Evolutionary conservation across 2,888 invertebrate species (phyloP).

Genomic region (Glaucopsyche alexis): DNA sequence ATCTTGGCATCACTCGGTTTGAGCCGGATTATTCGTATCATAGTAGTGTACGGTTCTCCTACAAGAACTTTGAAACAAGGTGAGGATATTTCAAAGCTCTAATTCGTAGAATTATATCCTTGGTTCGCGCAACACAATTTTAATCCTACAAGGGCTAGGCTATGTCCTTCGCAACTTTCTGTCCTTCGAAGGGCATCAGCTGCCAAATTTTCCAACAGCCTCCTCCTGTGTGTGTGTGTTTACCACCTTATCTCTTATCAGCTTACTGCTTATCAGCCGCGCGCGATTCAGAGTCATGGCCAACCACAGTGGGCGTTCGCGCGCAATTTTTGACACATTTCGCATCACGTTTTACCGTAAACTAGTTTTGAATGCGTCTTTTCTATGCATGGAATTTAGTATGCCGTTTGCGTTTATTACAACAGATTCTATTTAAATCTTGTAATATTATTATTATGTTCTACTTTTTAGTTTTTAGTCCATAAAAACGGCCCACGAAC

Average conservation of each 20-base stretch:
- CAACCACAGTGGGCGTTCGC: background rate
- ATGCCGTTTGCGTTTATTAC: background rate
- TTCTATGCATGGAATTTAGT: background rate
- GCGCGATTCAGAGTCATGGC: background rate
- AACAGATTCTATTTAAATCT: too few relatives aligned
- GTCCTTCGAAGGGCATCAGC: background rate
- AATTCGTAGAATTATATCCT: background rate
- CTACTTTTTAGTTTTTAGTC: too few relatives aligned
- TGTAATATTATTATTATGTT: too few relatives aligned
- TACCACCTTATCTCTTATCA: conserved; percentile 1
- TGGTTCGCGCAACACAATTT: background rate
- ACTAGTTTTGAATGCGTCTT: background rate
- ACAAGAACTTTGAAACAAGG: background rate
- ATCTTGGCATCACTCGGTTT: background rate
- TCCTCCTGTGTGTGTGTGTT: background rate
- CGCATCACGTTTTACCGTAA: background rate
- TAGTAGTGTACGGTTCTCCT: background rate
- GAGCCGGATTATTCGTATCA: too few relatives aligned
- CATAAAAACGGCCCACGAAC: too few relatives aligned
- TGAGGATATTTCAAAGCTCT: background rate
- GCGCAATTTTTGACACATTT: background rate
- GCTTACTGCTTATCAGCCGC: background rate
- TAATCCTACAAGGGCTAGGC: background rate
- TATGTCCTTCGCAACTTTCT: background rate
- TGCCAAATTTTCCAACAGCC: background rate